Conservation (phyloP, 1,140 invertebrate species). For the Drosophila aff. region DNA sequence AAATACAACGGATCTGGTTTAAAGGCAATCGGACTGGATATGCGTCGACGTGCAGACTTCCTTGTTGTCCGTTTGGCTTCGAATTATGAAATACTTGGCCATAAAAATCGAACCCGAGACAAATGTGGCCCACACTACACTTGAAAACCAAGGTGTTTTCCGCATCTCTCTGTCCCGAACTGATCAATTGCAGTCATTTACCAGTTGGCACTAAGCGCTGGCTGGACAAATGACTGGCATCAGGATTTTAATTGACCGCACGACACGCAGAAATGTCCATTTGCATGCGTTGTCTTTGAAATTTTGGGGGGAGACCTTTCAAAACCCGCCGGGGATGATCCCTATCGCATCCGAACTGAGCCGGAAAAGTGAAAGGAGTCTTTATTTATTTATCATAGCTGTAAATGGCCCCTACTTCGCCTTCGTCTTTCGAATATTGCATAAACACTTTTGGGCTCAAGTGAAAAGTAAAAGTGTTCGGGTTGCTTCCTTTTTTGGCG, state of each 20-base stretch:
- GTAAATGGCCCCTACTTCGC: constrained; percentile 52
- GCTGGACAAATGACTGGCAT: constrained; percentile 43
- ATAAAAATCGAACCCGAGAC: constrained; percentile 26
- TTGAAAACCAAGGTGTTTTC: constrained; percentile 69
- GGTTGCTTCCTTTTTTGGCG: constrained; percentile 41
- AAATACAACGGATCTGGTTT: constrained; percentile 65
- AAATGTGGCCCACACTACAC: constrained; percentile 48
- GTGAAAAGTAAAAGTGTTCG: constrained; percentile 71
- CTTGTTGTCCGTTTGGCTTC: constrained; percentile 43
- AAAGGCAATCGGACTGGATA: constrained; percentile 56
- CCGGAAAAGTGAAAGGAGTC: constrained; percentile 71
- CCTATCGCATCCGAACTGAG: constrained; percentile 49
- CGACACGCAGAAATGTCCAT: constrained; percentile 35
- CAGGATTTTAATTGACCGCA: constrained; percentile 63
- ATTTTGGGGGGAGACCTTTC: constrained; percentile 41
- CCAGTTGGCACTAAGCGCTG: constrained; percentile 18
- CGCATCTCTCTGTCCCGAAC: constrained; percentile 56
- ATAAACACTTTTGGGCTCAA: constrained; percentile 60
- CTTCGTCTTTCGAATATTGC: constrained; percentile 62
- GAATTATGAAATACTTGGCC: constrained; percentile 68
- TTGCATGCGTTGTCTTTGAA: constrained; percentile 42
- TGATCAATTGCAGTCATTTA: constrained; percentile 72
- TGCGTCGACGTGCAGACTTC: constrained; percentile 42
- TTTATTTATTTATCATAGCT: constrained; percentile 57
- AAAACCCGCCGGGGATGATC: constrained; percentile 53